These are phyloP conservation scores for Coccyzus lansbergi DNA, from an alignment of 2,797 vertebrate species.

Conservation along the genomic window DNA sequence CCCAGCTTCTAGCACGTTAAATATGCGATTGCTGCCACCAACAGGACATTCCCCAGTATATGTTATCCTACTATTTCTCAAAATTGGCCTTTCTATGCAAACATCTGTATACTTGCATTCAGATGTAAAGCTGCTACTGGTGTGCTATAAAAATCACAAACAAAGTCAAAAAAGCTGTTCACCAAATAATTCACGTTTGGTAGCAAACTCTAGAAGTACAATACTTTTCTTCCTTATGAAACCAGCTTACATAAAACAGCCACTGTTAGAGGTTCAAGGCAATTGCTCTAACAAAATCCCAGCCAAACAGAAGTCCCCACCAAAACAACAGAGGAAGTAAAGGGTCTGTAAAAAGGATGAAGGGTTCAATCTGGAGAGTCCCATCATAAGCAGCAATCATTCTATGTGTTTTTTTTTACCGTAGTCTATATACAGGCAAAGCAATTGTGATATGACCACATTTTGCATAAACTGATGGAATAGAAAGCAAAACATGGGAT, in stretches of 20 bases:
- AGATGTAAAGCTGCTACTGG: not conserved
- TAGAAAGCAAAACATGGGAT: not conserved
- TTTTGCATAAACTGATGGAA: not conserved
- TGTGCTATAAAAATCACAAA: not conserved
- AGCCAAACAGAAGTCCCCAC: not conserved
- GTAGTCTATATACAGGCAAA: not conserved
- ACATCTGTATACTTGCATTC: not conserved
- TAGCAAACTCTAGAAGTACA: not conserved
- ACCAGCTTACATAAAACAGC: not conserved
- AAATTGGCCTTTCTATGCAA: not conserved
- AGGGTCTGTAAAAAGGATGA: not conserved
- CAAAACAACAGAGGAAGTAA: not conserved
- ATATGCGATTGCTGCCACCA: conserved; percentile 68
- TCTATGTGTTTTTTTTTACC: not conserved
- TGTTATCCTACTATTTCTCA: not conserved
- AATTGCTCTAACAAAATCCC: not conserved
- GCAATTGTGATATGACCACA: fast-evolving
- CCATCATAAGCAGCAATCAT: not conserved
- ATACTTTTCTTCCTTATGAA: not conserved
- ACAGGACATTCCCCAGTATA: conserved; percentile 11
- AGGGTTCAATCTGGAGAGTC: not conserved
- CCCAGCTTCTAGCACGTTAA: not conserved
- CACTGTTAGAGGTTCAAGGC: not conserved
- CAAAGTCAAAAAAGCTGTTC: not conserved
- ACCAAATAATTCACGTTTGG: not conserved